phyloP scores from a whole-genome alignment of 2,888 invertebrate genomes.

The Gonocerus acuteangulatus region DNA sequence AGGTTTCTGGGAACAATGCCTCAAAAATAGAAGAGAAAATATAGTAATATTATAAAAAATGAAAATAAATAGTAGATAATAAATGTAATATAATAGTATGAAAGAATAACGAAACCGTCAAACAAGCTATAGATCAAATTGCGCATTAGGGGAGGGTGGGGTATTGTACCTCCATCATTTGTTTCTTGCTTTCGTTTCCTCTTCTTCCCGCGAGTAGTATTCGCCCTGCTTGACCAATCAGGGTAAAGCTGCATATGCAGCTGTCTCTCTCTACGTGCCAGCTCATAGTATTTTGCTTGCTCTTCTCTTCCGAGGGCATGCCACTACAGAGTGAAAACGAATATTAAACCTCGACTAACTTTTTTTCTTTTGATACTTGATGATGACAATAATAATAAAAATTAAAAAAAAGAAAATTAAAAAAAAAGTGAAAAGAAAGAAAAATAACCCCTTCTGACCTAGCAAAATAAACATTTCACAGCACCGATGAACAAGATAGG shows the following conservation, averaged over 20 bases:
- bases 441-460: conserved; percentile 16
- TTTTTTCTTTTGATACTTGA: conserved; percentile 9
- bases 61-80: conserved; percentile 44
- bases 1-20: conserved; percentile 17
- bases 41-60: conserved; percentile 24
- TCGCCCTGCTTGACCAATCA: conserved; percentile 98
- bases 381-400: too few species aligned
- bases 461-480: conserved; percentile 24
- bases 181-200: conserved; percentile 98
- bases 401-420: conserved; percentile 28
- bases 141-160: conserved; percentile 28
- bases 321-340: conserved; percentile 63
- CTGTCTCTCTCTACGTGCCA: conserved; percentile 96
- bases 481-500: conserved; percentile 30
- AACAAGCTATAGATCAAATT: conserved; percentile 37
- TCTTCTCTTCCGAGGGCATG: conserved; percentile 98
- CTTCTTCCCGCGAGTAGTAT: conserved; percentile 99
- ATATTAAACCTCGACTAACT: conserved; percentile 18
- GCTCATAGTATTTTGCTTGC: conserved; percentile 99
- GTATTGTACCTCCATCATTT: conserved; percentile 80
- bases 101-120: conserved; percentile 44
- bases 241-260: conserved; percentile 99
- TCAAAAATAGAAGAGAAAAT: conserved; percentile 21
- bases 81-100: conserved; percentile 40
- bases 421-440: conserved; percentile 37